Base-by-base conservation (phyloP, 2,888 invertebrate genomes). In the Galerucella pusilla region DNA sequence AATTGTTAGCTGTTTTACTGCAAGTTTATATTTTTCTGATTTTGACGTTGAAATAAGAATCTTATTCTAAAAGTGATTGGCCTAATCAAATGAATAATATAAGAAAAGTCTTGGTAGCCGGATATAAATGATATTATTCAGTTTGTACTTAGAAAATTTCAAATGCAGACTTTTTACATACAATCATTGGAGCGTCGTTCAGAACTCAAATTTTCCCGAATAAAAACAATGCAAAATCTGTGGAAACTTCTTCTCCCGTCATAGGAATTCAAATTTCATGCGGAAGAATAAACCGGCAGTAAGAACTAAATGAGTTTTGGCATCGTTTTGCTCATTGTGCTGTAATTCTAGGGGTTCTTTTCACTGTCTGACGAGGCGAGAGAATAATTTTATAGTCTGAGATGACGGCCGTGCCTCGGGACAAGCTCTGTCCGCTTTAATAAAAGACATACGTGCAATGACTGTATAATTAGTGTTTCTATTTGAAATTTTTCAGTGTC, bases 351-450 rank as follows among this genome's bases (percentile, higher is more conserved):
- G 80, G 80, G 81, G 83, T 83, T 83, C 81, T 84, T 83, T 82
- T 60, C 42, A 69, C 80, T 78, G 80, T 76, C 78, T 82, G 80
- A 68, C 83, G 78, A 77, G 79, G 83, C 83, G 83, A 79, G 83
- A 83, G 82, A 83, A 83, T 82, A 83, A 84, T 84, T 83, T 83
- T 81, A 82, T 84, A 82, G 82, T 82, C 82, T 79, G 82, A 82
- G 82, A 82, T 82, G 84, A 83, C 83, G 81, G 81, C 80, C 78
- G 75, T 81, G 83, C 83, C 83, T 82, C 79, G 78, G 83, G 84
- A 82, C 79, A 83, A 78, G 73, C 78, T 81, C 81, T 82, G 83
- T 82, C 82, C 81, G 82, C 79, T 82, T 83, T 83, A 83, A 84
- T 84, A 83, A 84, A 82, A 78, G 80, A 79, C 82, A 80, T 82